phyloP scores from a whole-genome alignment of 2,888 invertebrate genomes.

The Cheiracanthium punctorium region DNA sequence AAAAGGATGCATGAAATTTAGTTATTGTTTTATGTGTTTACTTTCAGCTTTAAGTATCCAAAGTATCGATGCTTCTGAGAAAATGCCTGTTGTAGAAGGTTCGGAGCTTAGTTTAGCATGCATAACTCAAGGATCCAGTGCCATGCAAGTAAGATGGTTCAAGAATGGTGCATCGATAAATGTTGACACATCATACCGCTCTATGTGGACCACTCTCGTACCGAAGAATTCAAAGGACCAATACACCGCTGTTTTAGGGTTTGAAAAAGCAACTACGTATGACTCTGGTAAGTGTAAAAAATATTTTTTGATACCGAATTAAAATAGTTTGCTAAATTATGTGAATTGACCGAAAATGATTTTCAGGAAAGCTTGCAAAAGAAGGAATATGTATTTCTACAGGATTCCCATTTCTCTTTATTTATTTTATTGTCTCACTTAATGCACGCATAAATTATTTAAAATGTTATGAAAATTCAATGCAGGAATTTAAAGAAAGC shows the following conservation, averaged over 20 bases:
- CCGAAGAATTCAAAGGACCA: constrained; percentile 73
- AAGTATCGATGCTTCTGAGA: constrained; percentile 63
- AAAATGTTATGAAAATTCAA: too few relatives aligned
- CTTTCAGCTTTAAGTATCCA: constrained; percentile 69
- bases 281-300: constrained; percentile 81
- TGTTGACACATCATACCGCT: constrained; percentile 51
- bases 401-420: too few relatives aligned
- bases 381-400: too few relatives aligned
- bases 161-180: constrained; percentile 71
- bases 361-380: too few relatives aligned
- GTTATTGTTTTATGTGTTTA: too few relatives aligned
- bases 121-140: constrained; percentile 71
- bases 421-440: too few relatives aligned
- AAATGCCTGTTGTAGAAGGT: constrained; percentile 67
- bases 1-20: too few relatives aligned
- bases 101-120: constrained; percentile 71
- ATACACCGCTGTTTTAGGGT: constrained; percentile 83
- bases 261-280: constrained; percentile 82
- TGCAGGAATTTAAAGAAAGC: too few relatives aligned
- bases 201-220: constrained; percentile 62
- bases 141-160: constrained; percentile 71
- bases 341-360: too few relatives aligned
- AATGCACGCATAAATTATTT: too few relatives aligned
- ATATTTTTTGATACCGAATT: background rate
- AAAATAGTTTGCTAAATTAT: too few relatives aligned